Evolutionary conservation across 2,797 vertebrate species (phyloP).

Genomic region (Phalloptychus januarius): DNA sequence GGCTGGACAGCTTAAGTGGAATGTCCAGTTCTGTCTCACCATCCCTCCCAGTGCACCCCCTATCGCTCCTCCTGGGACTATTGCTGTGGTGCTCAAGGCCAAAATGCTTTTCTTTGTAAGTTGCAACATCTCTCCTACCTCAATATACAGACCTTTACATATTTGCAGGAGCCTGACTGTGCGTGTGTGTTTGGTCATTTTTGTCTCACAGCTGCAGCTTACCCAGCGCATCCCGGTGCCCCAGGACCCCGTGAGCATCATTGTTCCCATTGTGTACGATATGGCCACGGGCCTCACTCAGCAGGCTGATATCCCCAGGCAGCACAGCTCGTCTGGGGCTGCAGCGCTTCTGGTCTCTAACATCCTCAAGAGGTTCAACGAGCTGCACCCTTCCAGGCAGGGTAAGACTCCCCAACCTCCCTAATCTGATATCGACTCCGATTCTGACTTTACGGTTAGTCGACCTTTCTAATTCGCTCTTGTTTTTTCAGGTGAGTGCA

Average conservation of each 20-base stretch:
- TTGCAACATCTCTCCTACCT: slow-evolving; percentile 33
- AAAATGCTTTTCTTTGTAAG: slow-evolving; percentile 99
- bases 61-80: slow-evolving; percentile 97
- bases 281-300: slow-evolving; percentile 98
- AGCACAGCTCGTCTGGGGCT: slow-evolving; percentile 96
- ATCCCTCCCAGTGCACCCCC: slow-evolving; percentile 98
- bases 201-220: slow-evolving; percentile 89
- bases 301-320: slow-evolving; percentile 98
- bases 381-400: slow-evolving; percentile 94
- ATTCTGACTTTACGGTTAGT: background rate
- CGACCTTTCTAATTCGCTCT: background rate
- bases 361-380: slow-evolving; percentile 98
- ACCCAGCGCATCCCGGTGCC: slow-evolving; percentile 93
- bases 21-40: slow-evolving; percentile 98
- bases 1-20: slow-evolving; percentile 95
- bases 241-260: slow-evolving; percentile 96
- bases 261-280: slow-evolving; percentile 98
- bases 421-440: background rate
- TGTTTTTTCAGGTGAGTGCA: slow-evolving; percentile 93
- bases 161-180: background rate
- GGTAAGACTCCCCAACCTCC: slow-evolving; percentile 78
- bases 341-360: slow-evolving; percentile 97
- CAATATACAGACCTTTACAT: background rate
- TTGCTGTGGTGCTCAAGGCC: slow-evolving; percentile 98
- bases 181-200: slow-evolving; percentile 3